Base-by-base conservation (phyloP, 2,797 vertebrate species). In the Thalassophryne amazonica region DNA sequence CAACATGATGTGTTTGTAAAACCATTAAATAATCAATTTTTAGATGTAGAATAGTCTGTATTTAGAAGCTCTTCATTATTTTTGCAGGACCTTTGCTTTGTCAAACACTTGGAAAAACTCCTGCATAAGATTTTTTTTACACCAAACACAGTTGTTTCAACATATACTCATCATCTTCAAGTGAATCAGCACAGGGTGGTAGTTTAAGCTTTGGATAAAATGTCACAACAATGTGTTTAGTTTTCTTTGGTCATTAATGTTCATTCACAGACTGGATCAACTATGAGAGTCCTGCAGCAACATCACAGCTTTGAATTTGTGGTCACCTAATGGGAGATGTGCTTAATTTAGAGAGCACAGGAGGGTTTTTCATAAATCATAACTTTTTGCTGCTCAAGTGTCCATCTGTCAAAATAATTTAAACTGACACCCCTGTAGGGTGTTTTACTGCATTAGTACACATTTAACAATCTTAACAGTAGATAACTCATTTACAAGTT, bases 401-500 rank as follows among this genome's bases (percentile, higher is more conserved):
- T 10, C 27, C 54, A 41, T 50, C 59, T 63, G 68, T 45, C 40
- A 65, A 43, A 35, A 58, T 35, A 35, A 57, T 54, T 48, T 33
- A 14, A 58, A 12, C 12, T 39, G 27, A 35, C 65, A 35, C 62
- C 48, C 11, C 21, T 10, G 21, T 32, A 33, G 54, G 52, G 46
- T 52, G 67, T 72, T 83, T 60, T 69, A 69, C 49, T 75, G 66
- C 79, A 61, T 75, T 75, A 56, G 58, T 46, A 60, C 64, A n/a
- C n/a, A n/a, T 71, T 76, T 81, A 86, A 84, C 76, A 41, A 39
- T 55, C 55, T 86, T 87, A 86, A 23, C 34, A 63, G 61, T 65
- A 56, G 52, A 69, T 80, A 81, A 83, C 67, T 79, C 77, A 81
- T 76, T 84, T 80, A 77, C 69, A 85, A 89, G 79, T 87, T 89